Evolutionary conservation across 1,140 invertebrate genomes (phyloP).

Genomic region (Latrodectus geometricus): DNA sequence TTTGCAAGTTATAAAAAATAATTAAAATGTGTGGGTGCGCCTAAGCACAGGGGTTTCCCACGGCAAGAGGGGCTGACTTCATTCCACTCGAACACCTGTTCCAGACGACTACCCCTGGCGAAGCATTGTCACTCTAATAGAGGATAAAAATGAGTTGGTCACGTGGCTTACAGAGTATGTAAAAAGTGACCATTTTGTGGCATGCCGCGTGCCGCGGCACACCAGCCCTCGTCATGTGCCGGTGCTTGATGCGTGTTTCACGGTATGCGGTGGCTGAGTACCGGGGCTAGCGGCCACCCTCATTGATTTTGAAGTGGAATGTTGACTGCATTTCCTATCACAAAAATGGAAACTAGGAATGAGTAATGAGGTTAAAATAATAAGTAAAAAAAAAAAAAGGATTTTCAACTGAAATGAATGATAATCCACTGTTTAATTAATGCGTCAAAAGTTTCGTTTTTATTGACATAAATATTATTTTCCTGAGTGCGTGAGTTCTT

Average conservation of each 20-base stretch:
- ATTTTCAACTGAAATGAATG: neutral
- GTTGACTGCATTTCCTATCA: conserved; percentile 39
- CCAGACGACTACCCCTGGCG: conserved; percentile 5
- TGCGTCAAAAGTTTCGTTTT: no score
- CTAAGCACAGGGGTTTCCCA: conserved; percentile 29
- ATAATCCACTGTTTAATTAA: neutral
- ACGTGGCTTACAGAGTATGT: neutral
- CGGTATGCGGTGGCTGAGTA: neutral
- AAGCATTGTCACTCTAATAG: conserved; percentile 30
- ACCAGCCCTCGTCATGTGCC: neutral
- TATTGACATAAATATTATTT: no score
- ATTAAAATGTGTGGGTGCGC: neutral
- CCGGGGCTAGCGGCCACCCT: neutral
- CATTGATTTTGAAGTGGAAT: conserved; percentile 4
- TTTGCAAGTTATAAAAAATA: neutral
- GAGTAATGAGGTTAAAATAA: neutral
- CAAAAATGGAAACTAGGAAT: neutral
- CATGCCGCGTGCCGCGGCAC: neutral
- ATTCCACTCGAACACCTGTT: conserved; percentile 50
- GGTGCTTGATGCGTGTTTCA: neutral
- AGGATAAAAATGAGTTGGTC: conserved; percentile 49
- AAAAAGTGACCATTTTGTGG: conserved; percentile 52
- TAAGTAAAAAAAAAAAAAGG: neutral
- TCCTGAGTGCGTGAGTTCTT: no score
- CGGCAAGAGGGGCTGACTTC: conserved; percentile 15